Evolutionary conservation across 2,797 vertebrate genomes (phyloP).

Genomic region (Sebastes trivittatus): DNA sequence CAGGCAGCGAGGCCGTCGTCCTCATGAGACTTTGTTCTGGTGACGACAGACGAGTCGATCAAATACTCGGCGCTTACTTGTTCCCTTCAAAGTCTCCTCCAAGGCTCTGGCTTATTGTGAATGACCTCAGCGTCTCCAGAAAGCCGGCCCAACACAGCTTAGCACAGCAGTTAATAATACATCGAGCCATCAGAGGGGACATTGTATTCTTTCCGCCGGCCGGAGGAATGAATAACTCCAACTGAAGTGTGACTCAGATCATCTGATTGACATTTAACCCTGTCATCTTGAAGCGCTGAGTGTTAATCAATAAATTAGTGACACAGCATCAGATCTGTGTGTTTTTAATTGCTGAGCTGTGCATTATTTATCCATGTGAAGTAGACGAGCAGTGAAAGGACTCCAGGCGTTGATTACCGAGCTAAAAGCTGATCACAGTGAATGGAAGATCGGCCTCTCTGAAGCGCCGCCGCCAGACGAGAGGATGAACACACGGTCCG

Average conservation of each 20-base stretch:
- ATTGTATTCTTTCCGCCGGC: constrained; percentile 66
- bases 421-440: constrained; percentile 68
- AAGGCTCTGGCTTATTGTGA: constrained; percentile 33
- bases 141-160: constrained; percentile 49
- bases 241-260: constrained; percentile 78
- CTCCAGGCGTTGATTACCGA: constrained; percentile 73
- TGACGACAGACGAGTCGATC: constrained; percentile 4
- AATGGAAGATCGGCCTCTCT: constrained; percentile 54
- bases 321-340: constrained; percentile 75
- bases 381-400: constrained; percentile 44
- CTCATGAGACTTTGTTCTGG: constrained; percentile 5
- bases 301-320: constrained; percentile 83
- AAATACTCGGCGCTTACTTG: constrained; percentile 34
- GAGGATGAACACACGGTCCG: background rate
- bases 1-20: background rate
- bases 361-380: constrained; percentile 80
- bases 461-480: background rate
- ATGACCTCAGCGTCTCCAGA: constrained; percentile 37
- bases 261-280: constrained; percentile 85
- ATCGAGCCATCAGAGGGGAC: constrained; percentile 55
- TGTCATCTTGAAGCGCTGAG: constrained; percentile 65
- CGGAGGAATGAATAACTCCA: constrained; percentile 76
- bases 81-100: constrained; percentile 69
- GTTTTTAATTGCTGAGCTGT: constrained; percentile 77
- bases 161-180: constrained; percentile 73